Evolutionary conservation across 2,113 vertebrate genomes (phyloP), one percentile per base, ranked within the genome.

Genomic region (Tragelaphus strepsiceros): DNA sequence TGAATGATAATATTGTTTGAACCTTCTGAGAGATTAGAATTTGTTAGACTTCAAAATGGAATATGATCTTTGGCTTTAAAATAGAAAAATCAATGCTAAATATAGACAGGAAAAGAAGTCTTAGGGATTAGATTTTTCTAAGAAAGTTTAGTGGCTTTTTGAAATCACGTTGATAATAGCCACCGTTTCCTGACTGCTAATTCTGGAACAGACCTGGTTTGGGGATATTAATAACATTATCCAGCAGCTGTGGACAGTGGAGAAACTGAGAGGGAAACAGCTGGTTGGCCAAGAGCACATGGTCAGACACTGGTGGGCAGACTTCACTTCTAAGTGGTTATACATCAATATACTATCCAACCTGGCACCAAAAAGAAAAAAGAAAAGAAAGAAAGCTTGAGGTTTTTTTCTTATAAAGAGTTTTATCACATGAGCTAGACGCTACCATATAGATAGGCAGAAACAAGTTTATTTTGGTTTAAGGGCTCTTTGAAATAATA

Each of bases 11-110:
- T 88, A 90, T 62, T 74, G 35, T 90, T 86, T 78, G 43, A 95
- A 82, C 5, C 28, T 89, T 88, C 49, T 14, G 15, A 92, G 81
- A 67, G 58, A 86, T 90, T 95, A 53, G 30, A 87, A 91, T 84
- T 74, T 96, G 77, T 89, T 96, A 30, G 14, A n/a, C 58, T 90
- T 96, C 85, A 89, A 86, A 78, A 91, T 82, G 26, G 46, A 89
- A 74, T 82, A 49, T 30, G 51, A 90, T 94, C 58, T 62, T 35
- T 82, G 81, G 26, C 56, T 94, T 96, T 94, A 54, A 93, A 92
- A 43, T 83, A 19, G 64, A 88, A 94, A 77, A 77, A 94, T 90
- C 43, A 78, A 28, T 92, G 64, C 56, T 97, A 96, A 85, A 39
- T 39, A 92, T 43, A 14, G 26, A 85, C 26, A 59, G 22, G 19